These are phyloP conservation scores for Lytechinus variegatus DNA, from an alignment of 35 echinoderm and acorn worm genomes.

Conservation along the genomic window DNA sequence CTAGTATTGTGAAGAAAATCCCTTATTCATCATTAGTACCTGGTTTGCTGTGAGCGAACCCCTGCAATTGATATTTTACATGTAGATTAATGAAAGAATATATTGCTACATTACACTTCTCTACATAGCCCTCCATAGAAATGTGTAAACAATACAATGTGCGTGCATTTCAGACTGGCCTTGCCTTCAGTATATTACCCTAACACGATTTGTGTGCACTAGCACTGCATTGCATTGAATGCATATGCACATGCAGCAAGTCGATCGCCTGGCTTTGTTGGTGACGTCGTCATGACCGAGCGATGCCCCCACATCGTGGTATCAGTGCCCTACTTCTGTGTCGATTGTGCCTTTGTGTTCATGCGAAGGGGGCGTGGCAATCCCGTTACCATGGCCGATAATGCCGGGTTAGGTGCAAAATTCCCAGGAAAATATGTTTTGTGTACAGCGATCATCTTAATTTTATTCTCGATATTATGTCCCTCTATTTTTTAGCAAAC, in stretches of 20 bases:
- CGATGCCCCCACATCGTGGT: not conserved
- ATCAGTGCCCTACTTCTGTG: not conserved
- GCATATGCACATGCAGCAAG: not conserved
- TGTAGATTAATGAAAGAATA: not conserved
- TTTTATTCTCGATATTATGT: not conserved
- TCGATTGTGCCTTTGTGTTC: not conserved
- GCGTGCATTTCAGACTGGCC: not conserved
- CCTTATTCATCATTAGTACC: not conserved
- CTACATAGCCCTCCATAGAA: not conserved
- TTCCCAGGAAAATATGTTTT: not conserved
- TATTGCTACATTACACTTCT: not conserved
- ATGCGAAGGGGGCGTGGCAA: conserved; percentile 5
- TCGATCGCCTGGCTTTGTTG: not conserved
- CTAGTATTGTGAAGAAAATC: not conserved
- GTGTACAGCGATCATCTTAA: not conserved
- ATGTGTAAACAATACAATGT: not conserved
- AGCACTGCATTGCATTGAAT: too few species aligned
- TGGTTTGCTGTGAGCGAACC: not conserved
- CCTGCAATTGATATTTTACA: not conserved
- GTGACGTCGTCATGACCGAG: not conserved
- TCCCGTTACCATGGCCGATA: not conserved
- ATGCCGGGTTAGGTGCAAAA: too few species aligned
- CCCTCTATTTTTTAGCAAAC: not conserved
- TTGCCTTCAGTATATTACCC: too few species aligned
- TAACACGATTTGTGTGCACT: too few species aligned